These are phyloP conservation scores for Lucilia sericata DNA, from an alignment of 1,140 invertebrate species.

Conservation along the genomic window DNA sequence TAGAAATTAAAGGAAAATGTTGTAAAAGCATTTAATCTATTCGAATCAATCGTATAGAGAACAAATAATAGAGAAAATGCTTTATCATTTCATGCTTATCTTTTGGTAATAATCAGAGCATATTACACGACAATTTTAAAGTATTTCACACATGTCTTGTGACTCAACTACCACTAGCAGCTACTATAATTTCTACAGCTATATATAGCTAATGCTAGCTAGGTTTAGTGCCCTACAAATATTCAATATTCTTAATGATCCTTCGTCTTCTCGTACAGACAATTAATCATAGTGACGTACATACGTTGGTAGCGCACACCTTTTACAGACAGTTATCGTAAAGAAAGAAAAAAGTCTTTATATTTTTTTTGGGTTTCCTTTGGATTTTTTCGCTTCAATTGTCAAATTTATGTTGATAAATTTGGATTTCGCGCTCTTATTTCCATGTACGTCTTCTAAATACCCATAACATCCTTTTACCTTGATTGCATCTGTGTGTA, in stretches of 20 bases:
- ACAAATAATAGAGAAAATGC: neutral
- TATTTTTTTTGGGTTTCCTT: neutral
- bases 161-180: neutral
- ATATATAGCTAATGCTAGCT: too few relatives aligned
- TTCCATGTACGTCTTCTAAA: neutral
- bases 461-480: neutral
- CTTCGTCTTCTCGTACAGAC: neutral
- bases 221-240: neutral
- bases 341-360: neutral
- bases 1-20: neutral
- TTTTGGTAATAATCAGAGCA: slow-evolving; percentile 5
- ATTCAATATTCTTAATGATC: slow-evolving; percentile 10
- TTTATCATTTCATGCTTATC: slow-evolving; percentile 11
- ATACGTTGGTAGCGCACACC: neutral
- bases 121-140: slow-evolving; percentile 28
- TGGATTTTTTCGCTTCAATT: neutral
- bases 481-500: neutral
- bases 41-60: neutral
- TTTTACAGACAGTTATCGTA: neutral
- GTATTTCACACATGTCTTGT: slow-evolving; percentile 36
- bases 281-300: slow-evolving; percentile 1
- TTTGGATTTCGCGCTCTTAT: neutral
- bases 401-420: neutral
- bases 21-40: slow-evolving; percentile 16
- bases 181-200: too few relatives aligned